Evolutionary conservation across 2,797 vertebrate species (phyloP), one percentile per base, ranked within the genome.

Genomic region (Coregonus sp.): DNA sequence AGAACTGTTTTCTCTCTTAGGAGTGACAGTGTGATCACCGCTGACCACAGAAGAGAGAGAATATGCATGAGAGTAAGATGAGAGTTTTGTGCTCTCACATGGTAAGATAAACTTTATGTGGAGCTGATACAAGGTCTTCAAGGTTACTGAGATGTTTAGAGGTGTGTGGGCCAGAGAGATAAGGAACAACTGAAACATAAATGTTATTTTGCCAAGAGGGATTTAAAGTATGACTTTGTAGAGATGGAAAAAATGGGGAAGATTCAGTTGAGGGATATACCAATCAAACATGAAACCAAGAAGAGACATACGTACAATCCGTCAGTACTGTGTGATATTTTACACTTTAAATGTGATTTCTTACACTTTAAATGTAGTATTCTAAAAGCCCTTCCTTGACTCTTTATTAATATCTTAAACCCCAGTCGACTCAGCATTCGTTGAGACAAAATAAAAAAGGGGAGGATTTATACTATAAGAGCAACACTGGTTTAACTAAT

Each of bases 361-460:
- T 88, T 87, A 83, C 74, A 78, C 70, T 37, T 86, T 81, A 85
- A 89, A 91, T 73, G 90, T 63, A 63, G 81, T 90, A 92, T 79
- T 90, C 83, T 86, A 75, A 84, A 74, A 83, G 85, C 88, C 84
- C 9, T 61, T 81, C 80, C 65, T 67, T 67, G 31, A 18, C 15
- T 86, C 78, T 86, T 85, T 74, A 86, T 73, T 83, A 87, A 88
- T 91, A 91, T 63, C 3, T 88, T 84, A 86, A 88, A 93, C 92
- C 90, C 91, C 91, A 92, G 90, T 87, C 72, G 81, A 84, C 81
- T 89, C 86, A 50, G 51, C 25, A 67, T 66, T 16, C 35, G 15
- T 59, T 90, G 85, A 86, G 84, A 88, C 86, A 87, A 88, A 88
- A 86, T 70, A 74, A 86, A 88, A 59, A 14, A 33, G 12, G 61